Conservation (phyloP, 2,888 invertebrate genomes). For the Macroteleia sp. region DNA sequence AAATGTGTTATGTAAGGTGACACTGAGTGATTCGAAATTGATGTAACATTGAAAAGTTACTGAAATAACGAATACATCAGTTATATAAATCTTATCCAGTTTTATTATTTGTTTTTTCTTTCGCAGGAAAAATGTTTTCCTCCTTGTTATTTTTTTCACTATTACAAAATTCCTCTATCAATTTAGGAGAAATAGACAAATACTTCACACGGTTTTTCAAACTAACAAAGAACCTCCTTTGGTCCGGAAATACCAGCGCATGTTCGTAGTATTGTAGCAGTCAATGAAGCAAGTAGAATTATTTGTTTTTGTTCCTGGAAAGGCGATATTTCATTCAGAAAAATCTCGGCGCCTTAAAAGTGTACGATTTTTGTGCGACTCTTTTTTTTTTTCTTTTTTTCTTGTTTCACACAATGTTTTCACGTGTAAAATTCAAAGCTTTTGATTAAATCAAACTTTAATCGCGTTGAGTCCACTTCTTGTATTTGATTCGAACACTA, state of each 20-base stretch:
- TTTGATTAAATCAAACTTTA: neutral
- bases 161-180: too few relatives aligned
- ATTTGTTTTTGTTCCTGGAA: conserved; percentile 13
- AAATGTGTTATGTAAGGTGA: conserved; percentile 24
- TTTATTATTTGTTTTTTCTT: too few relatives aligned
- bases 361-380: too few relatives aligned
- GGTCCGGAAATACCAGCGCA: conserved; percentile 9
- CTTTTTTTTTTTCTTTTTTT: too few relatives aligned
- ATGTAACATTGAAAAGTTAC: conserved; percentile 16
- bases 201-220: neutral
- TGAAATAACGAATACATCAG: too few relatives aligned
- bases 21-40: conserved; percentile 12
- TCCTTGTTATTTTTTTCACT: too few relatives aligned
- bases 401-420: too few relatives aligned
- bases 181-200: conserved; percentile 29
- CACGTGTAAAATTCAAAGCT: neutral
- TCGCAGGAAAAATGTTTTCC: too few relatives aligned
- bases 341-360: too few relatives aligned
- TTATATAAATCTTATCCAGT: too few relatives aligned
- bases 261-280: conserved; percentile 24
- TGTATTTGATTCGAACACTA: too few relatives aligned
- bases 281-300: conserved; percentile 23
- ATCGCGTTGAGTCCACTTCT: neutral
- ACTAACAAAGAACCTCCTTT: neutral
- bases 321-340: neutral